Conservation (phyloP, 2,797 vertebrate species). For the Buphagus erythrorhynchus region DNA sequence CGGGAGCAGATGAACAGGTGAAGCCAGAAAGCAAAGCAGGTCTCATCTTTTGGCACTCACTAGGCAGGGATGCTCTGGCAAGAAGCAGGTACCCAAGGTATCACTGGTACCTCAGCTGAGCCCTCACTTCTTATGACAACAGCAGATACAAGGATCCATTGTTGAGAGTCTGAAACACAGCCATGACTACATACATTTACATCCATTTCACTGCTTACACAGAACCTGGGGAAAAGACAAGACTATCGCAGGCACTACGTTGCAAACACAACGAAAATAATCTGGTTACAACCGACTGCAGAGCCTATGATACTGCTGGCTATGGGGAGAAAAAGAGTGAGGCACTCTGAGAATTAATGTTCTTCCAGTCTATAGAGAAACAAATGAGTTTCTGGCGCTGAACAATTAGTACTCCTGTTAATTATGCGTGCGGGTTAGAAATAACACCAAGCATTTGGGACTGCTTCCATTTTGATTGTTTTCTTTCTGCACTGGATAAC, state of each 20-base stretch:
- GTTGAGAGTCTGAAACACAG: constrained; percentile 16
- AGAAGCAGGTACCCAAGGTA: not conserved
- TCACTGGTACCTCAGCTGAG: not conserved
- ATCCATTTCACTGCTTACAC: not conserved
- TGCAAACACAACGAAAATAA: constrained; percentile 57
- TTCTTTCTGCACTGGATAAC: constrained; percentile 66
- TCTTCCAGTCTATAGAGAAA: constrained; percentile 71
- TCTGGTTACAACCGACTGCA: constrained; percentile 59
- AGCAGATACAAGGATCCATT: not conserved
- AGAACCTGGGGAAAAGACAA: constrained; percentile 50
- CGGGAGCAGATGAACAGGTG: not conserved
- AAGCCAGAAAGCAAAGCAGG: not conserved
- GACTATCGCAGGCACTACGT: not conserved
- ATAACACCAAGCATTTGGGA: constrained; percentile 72
- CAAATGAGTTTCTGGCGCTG: constrained; percentile 76
- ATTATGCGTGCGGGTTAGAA: constrained; percentile 69
- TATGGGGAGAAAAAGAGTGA: constrained; percentile 20
- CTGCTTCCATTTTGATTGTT: constrained; percentile 71
- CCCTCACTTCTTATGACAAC: not conserved
- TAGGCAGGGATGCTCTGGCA: not conserved
- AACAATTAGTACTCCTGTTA: constrained; percentile 76
- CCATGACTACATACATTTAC: not conserved
- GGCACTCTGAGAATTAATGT: constrained; percentile 64
- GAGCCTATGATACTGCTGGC: constrained; percentile 25
- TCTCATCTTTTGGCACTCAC: not conserved